Base-by-base conservation (phyloP, 2,797 vertebrate species). In the Hapalemur alaotrensis region DNA sequence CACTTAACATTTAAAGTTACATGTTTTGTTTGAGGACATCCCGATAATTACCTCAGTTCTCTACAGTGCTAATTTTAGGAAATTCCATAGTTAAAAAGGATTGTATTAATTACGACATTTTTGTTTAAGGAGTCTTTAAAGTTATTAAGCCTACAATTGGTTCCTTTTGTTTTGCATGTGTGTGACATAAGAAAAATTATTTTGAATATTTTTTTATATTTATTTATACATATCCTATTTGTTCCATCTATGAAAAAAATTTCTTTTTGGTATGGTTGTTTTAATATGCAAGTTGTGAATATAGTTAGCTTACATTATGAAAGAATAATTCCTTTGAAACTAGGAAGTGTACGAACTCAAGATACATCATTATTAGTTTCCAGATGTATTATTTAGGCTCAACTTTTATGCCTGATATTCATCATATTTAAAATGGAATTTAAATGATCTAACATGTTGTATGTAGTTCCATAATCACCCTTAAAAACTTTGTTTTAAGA, bases 61-160 rank as follows among this genome's bases (percentile, higher is more conserved):
- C 48, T 79, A 73, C 59, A 35, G 90, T 93, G 43, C 38, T 92
- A 63, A 92, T 93, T 92, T 95, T 89, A 79, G 73, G 30, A 48
- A 84, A 95, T 91, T 81, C 30, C 22, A 46, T 72, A 83, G 22
- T 92, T 96, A 52, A 89, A 94, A 70, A 13, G 1, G 23, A 75
- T 95, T 73, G 70, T 14, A 41, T 86, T 95, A 61, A 57, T 93
- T 87, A 79, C 95, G 86, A 46, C 3, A 93, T 84, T 90, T 96
- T 96, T 73, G 23, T 98, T 98, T 98, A 95, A 98, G 97, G 95
- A 93, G 94, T 98, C 97, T 98, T 95, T 97, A 80, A 94, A 98
- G 98, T 89, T 98, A 38, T 93, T 98, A 97, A 97, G 92, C 95
- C 94, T 97, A 96, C 50, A 96, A 7, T 75, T 92, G n/a, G 5